These are phyloP conservation scores for Philopedon plagiatum DNA, from an alignment of 2,888 invertebrate genomes.

Conservation along the genomic window DNA sequence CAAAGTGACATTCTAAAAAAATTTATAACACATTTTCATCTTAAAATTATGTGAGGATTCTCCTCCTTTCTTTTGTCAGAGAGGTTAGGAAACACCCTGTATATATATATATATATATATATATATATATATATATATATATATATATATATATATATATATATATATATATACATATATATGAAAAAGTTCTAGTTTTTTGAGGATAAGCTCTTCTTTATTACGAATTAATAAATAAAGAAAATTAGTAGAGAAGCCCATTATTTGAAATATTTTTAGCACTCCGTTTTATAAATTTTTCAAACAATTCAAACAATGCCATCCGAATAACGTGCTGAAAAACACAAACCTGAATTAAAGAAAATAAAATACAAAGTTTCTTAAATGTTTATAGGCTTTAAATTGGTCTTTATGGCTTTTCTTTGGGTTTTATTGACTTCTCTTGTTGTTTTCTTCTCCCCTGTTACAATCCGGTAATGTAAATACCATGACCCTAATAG, in stretches of 20 bases:
- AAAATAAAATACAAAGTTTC: constrained; percentile 34
- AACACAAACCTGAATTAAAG: neutral
- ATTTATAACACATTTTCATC: too few relatives aligned
- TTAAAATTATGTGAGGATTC: too few relatives aligned
- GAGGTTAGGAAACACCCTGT: too few relatives aligned
- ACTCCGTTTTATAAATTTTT: too few relatives aligned
- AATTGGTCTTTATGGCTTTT: constrained; percentile 35
- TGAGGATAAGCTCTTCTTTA: too few relatives aligned
- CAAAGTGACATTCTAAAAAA: too few relatives aligned
- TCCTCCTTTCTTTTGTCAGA: too few relatives aligned
- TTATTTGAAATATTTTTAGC: too few relatives aligned
- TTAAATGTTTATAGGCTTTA: constrained; percentile 33
- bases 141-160: constrained; percentile 19
- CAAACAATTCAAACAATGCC: too few relatives aligned
- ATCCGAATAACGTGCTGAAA: constrained; percentile 4
- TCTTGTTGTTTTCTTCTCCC: constrained; percentile 27
- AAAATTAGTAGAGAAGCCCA: too few relatives aligned
- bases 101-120: constrained; percentile 1
- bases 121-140: constrained; percentile 21
- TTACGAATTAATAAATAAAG: too few relatives aligned
- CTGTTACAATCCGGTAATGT: constrained; percentile 23
- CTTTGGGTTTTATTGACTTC: constrained; percentile 33
- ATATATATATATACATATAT: constrained; percentile 4
- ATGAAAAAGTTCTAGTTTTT: too few relatives aligned
- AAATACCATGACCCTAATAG: constrained; percentile 28